A percentile compares a stretch with the other conserved stretches of the same genome.
phyloP scores from a whole-genome alignment of 37 sponge, comb jelly and placozoan species.

The Cliona cf. orientalis region DNA sequence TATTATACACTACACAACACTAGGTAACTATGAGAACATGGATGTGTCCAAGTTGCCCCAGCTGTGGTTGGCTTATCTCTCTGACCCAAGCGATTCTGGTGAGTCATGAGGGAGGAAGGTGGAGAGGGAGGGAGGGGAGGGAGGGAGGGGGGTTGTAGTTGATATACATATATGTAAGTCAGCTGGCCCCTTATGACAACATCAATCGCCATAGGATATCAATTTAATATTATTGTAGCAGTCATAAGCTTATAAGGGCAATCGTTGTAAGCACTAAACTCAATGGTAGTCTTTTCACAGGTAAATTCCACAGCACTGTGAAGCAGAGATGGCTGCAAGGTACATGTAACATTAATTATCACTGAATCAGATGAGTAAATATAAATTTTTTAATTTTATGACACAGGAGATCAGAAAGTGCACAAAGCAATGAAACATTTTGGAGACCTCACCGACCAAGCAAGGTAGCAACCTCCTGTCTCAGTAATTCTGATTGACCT shows the following conservation, averaged over 20 bases:
- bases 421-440: conserved; percentile 77
- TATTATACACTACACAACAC: too few relatives aligned
- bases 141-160: too few relatives aligned
- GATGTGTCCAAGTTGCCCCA: conserved; percentile 61
- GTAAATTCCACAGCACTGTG: conserved; percentile 81
- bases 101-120: too few relatives aligned
- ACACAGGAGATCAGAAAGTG: conserved; percentile 73
- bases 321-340: conserved; percentile 78
- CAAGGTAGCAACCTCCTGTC: conserved; percentile 27
- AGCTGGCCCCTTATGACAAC: too few relatives aligned
- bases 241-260: too few relatives aligned
- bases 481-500: background rate
- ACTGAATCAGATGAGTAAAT: background rate
- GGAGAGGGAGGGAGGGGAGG: too few relatives aligned
- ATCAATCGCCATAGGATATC: too few relatives aligned
- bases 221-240: too few relatives aligned
- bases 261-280: too few relatives aligned
- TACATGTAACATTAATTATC: conserved; percentile 16
- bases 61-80: conserved; percentile 85
- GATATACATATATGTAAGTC: too few relatives aligned
- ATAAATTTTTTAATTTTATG: too few relatives aligned
- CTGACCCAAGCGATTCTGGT: conserved; percentile 92
- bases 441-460: conserved; percentile 71
- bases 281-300: conserved; percentile 35
- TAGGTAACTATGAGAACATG: conserved; percentile 67